These are phyloP conservation scores for Pygmarrhopalites habei DNA, from an alignment of 1,140 invertebrate genomes.

Conservation along the genomic window DNA sequence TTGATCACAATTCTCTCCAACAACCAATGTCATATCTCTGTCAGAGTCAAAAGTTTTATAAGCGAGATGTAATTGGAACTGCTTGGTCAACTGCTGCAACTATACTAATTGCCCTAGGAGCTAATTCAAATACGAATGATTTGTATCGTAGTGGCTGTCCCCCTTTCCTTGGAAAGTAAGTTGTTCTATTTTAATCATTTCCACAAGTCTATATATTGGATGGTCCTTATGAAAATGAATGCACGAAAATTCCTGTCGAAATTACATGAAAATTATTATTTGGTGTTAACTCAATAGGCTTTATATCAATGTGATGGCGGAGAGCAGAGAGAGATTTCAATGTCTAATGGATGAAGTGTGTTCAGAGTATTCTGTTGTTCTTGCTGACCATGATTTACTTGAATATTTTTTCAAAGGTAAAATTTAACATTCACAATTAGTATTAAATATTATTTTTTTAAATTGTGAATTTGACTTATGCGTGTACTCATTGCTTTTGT, in stretches of 20 bases:
- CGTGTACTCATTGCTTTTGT: too few relatives aligned
- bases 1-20: slow-evolving; percentile 22
- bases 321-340: background rate
- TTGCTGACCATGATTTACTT: background rate
- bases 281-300: background rate
- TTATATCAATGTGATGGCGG: slow-evolving; percentile 18
- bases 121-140: slow-evolving; percentile 9
- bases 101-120: slow-evolving; percentile 14
- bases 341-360: slow-evolving; percentile 12
- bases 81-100: slow-evolving; percentile 25
- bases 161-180: slow-evolving; percentile 22
- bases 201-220: too few relatives aligned
- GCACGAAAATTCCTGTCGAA: too few relatives aligned
- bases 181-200: too few relatives aligned
- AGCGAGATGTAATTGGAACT: slow-evolving; percentile 7
- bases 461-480: too few relatives aligned
- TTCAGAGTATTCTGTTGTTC: background rate
- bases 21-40: slow-evolving; percentile 16
- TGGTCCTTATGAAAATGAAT: too few relatives aligned
- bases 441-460: background rate
- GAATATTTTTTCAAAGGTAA: slow-evolving; percentile 33
- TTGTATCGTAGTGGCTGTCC: slow-evolving; percentile 24
- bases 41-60: slow-evolving; percentile 16
- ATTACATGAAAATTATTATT: background rate
- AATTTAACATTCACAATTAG: too few relatives aligned